Conservation (phyloP, 2,888 invertebrate genomes). For the Harmothoe impar region DNA sequence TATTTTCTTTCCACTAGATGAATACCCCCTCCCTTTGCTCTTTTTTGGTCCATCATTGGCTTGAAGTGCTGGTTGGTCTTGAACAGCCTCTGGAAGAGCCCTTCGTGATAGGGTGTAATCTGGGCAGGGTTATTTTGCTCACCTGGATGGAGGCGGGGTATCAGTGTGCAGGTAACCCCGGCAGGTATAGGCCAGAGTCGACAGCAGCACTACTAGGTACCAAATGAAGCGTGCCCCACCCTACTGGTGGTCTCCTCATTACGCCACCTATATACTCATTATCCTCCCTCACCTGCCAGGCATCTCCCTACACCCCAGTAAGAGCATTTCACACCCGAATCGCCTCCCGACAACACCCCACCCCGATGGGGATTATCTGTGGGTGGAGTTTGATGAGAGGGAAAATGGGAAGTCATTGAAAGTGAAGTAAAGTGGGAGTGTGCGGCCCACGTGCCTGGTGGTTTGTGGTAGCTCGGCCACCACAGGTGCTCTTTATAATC, state of each 20-base stretch:
- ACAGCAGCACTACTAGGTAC: background rate
- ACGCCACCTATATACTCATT: constrained; percentile 25
- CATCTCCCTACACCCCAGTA: background rate
- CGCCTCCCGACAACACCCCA: background rate
- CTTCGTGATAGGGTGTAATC: too few relatives aligned
- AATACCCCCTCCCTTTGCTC: too few relatives aligned
- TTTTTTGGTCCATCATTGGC: too few relatives aligned
- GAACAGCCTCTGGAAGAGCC: too few relatives aligned
- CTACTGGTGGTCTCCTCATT: constrained; percentile 21
- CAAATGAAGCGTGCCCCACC: background rate
- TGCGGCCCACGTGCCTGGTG: background rate
- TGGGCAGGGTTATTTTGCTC: too few relatives aligned
- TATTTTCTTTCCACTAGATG: too few relatives aligned
- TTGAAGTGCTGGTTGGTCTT: too few relatives aligned
- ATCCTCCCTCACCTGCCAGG: constrained; percentile 21
- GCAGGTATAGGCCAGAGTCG: too few relatives aligned
- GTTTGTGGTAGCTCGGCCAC: background rate
- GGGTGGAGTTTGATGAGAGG: constrained; percentile 5
- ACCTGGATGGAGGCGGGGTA: too few relatives aligned
- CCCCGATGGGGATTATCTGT: background rate
- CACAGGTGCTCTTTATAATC: constrained; percentile 9
- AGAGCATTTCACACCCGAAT: background rate
- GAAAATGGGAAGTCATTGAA: background rate
- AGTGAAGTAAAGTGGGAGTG: background rate
- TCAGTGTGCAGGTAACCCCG: too few relatives aligned